phyloP scores from a whole-genome alignment of 1,140 invertebrate genomes.

The Aphis gossypii region DNA sequence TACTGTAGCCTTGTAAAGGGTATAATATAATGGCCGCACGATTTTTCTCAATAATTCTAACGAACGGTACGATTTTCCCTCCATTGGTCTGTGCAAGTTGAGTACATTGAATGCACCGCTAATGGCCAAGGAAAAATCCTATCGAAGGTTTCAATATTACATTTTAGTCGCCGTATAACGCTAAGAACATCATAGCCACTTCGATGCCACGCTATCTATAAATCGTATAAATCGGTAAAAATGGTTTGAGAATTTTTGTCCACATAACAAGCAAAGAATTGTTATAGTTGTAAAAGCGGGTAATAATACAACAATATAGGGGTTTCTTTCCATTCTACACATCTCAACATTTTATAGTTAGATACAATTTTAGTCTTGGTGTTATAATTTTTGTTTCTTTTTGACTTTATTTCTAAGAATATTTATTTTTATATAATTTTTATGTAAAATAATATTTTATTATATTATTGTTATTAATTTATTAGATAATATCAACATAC shows the following conservation, averaged over 20 bases:
- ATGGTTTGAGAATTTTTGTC: background rate
- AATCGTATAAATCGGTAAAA: background rate
- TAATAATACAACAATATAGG: background rate
- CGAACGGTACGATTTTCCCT: background rate
- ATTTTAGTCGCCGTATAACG: background rate
- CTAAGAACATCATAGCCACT: background rate
- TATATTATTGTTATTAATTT: too few species aligned
- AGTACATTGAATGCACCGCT: background rate
- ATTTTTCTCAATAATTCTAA: slow-evolving; percentile 18
- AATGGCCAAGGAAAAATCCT: background rate
- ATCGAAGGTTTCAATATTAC: background rate
- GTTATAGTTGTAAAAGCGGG: background rate
- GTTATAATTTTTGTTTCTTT: background rate
- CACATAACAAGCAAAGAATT: background rate
- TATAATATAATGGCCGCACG: background rate
- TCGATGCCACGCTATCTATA: background rate
- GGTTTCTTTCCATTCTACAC: background rate
- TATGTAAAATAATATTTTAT: too few species aligned
- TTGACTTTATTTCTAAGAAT: too few species aligned
- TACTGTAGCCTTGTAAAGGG: background rate
- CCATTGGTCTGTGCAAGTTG: background rate
- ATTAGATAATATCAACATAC: too few species aligned
- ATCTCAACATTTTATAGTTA: background rate
- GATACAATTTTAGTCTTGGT: background rate
- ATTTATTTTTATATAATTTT: too few species aligned